Evolutionary conservation across 1,140 invertebrate genomes (phyloP).

Genomic region (Vollenhovia emeryi): DNA sequence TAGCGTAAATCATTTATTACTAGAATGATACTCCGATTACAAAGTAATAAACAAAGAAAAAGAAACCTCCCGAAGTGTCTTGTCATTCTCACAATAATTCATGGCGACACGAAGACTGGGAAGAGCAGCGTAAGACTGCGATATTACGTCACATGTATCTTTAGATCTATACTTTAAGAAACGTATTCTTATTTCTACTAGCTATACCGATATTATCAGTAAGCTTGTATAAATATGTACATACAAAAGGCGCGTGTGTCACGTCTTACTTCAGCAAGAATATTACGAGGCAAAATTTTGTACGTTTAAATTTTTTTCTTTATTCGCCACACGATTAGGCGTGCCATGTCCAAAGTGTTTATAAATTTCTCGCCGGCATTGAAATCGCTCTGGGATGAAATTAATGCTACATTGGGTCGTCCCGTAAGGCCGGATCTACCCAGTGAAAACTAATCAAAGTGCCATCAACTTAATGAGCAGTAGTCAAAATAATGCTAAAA

Average conservation of each 20-base stretch:
- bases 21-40: not conserved
- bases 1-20: not conserved
- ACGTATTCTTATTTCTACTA: slow-evolving; percentile 36
- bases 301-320: slow-evolving; percentile 56
- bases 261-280: slow-evolving; percentile 44
- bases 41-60: slow-evolving; percentile 5
- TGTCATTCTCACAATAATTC: not conserved
- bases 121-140: not conserved
- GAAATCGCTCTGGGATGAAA: slow-evolving; percentile 62
- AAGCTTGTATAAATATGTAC: slow-evolving; percentile 58
- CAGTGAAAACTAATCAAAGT: too few relatives aligned
- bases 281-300: slow-evolving; percentile 58
- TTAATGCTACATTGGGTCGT: too few relatives aligned
- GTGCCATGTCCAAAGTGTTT: slow-evolving; percentile 50
- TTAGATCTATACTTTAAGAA: slow-evolving; percentile 38
- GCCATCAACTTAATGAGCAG: too few relatives aligned
- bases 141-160: slow-evolving; percentile 6
- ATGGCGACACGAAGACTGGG: not conserved
- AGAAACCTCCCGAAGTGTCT: not conserved
- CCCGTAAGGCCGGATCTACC: too few relatives aligned
- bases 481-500: too few relatives aligned
- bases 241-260: slow-evolving; percentile 14
- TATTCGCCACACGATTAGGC: slow-evolving; percentile 51
- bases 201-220: not conserved
- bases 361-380: slow-evolving; percentile 37